Evolutionary conservation across 1,140 invertebrate species (phyloP), one percentile per base, ranked within the genome.

Genomic region (Cydia fagiglandana): DNA sequence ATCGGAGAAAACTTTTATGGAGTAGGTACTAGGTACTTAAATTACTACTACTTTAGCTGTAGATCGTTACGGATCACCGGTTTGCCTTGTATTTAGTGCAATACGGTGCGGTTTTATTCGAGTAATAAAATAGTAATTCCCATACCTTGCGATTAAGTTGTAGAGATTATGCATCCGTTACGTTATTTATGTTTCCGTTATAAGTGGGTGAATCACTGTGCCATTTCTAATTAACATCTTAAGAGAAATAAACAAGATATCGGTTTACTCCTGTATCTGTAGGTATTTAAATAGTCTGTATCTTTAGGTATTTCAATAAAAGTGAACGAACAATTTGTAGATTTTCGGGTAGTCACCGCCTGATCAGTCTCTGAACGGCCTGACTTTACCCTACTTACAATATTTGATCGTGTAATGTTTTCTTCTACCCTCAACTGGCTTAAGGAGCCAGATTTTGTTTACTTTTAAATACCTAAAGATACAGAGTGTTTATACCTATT

Each of bases 1-100:
- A 68, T 38, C 15, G 64, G 64, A 38, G 64, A 68, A 68, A 68
- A 68, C 64, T 17, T n/a, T 38, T n/a, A 64, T 64, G 6, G 56
- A 24, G 20, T 24, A n/a, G 0, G n/a, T 56, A n/a, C 4, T n/a
- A 24, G 24, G 24, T 24, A 24, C 24, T 24, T 24, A 24, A 24
- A 24, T 3, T 56, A 56, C 53, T 5, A 56, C 53, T 9, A 24
- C 30, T 66, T 66, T 30, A 2, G 30, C 9, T 68, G 30, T 17
- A 20, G 24, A 30, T 17, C 15, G 64, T 34, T 34, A 34, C 20
- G 56, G 64, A 34, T 34, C 64, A n/a, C 15, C 15, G 64, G 28
- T 38, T 38, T n/a, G 28, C 28, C 30, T n/a, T n/a, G 28, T 34
- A 34, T 68, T 34, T 68, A 68, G 64, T 30, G 64, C 64, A 68